Percentiles rank a stretch among this genome's conserved stretches.
Evolutionary conservation across 2,113 vertebrate genomes (phyloP).

Genomic region (Podiceps cristatus): DNA sequence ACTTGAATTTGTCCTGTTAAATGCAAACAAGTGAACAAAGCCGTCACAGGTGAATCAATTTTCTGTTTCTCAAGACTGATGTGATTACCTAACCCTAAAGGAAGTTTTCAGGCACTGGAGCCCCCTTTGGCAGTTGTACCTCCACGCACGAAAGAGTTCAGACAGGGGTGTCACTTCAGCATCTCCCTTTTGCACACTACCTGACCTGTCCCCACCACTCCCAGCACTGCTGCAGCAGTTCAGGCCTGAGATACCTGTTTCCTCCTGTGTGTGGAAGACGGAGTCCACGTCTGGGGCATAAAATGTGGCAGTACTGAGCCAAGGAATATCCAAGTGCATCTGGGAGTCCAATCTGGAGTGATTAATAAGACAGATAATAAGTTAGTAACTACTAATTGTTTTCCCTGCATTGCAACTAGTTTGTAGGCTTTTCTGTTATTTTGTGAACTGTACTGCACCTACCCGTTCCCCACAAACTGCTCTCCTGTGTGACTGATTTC

Average conservation of each 20-base stretch:
- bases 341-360: not conserved
- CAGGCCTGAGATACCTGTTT: not conserved
- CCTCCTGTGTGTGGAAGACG: not conserved
- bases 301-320: not conserved
- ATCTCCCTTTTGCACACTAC: not conserved
- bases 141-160: not conserved
- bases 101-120: not conserved
- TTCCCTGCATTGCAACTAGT: not conserved
- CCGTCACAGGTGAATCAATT: not conserved
- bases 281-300: not conserved
- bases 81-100: not conserved
- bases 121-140: not conserved
- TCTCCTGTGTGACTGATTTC: not conserved
- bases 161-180: not conserved
- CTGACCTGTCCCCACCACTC: not conserved
- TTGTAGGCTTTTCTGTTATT: not conserved
- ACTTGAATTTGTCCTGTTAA: not conserved
- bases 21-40: not conserved
- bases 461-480: not conserved
- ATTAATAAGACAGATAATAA: not conserved
- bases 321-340: not conserved
- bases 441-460: not conserved
- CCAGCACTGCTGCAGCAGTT: not conserved
- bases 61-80: not conserved
- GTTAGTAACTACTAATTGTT: not conserved